Base-by-base conservation (phyloP, 2,888 invertebrate species). In the Coecobrya sp. region DNA sequence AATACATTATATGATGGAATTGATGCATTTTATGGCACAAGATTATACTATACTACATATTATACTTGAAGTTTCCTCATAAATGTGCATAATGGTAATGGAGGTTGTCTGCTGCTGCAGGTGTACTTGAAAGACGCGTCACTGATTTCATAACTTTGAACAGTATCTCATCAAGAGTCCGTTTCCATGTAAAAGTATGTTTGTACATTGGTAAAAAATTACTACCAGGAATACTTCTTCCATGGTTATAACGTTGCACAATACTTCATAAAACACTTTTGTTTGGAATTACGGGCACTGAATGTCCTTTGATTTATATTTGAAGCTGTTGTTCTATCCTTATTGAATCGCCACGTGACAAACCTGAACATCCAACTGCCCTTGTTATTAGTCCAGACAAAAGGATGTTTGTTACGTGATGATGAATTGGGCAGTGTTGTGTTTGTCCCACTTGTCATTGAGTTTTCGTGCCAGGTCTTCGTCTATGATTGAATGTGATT, bases 311-410 rank as follows among this genome's bases (percentile, higher is more conserved):
- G 16, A 19, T 76, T 42, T 16, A 42, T 42, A 42, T 42, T n/a
- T 42, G 1, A 10, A 4, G 36, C 76, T 13, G 49, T 11, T 55
- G n/a, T 49, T 65, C 79, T 65, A 42, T 65, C 65, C 81, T 36
- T 7, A 49, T 11, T 49, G 49, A 13, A 49, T 36, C 36, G 36
- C 49, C 49, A 79, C 42, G 4, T 62, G 76, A 76, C 79, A 81
- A 62, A 79, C 42, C 65, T 42, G 27, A 59, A 88, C 62, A 65
- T 16, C 88, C 62, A 62, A 88, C 88, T 81, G 81, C 88, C 65
- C 88, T 88, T 79, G 65, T 88, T 88, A 36, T 36, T 36, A 88
- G 81, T 79, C 76, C 79, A 79, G 88, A 81, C 81, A 81, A 76
- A 86, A 73, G 76, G 88, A 76, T 52, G 27, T 22, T 88, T 81